Conservation (phyloP, 2,797 vertebrate genomes). For the Pempheris klunzingeri region DNA sequence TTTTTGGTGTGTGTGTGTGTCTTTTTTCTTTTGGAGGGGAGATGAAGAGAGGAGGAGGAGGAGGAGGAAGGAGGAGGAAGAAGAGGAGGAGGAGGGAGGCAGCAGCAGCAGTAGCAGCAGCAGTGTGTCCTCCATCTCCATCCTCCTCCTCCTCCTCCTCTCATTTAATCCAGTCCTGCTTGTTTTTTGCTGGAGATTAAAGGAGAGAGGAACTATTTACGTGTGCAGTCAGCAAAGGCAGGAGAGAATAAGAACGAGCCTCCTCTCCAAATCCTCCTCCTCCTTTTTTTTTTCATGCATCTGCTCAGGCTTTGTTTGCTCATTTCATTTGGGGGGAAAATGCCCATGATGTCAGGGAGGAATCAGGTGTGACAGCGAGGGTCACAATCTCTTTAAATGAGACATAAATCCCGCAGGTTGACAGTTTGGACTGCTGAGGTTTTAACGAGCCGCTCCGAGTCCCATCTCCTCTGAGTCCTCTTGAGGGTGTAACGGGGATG, state of each 20-base stretch:
- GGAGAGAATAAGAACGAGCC: neutral
- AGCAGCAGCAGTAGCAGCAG: conserved; percentile 15
- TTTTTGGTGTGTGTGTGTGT: neutral
- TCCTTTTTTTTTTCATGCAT: neutral
- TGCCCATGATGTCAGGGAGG: neutral
- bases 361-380: neutral
- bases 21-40: conserved; percentile 25
- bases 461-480: neutral
- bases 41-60: conserved; percentile 25
- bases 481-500: neutral
- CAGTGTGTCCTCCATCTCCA: conserved; percentile 55
- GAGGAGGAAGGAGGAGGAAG: conserved; percentile 12
- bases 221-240: conserved; percentile 4
- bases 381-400: neutral
- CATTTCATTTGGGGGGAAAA: neutral
- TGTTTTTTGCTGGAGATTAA: conserved; percentile 27
- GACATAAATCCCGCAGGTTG: conserved; percentile 19
- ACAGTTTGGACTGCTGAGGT: neutral
- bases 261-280: too few relatives aligned
- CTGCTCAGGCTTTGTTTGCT: conserved; percentile 45
- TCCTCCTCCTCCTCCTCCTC: conserved; percentile 32
- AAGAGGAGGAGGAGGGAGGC: neutral
- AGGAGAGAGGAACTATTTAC: conserved; percentile 14
- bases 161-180: conserved; percentile 39
- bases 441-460: neutral